These are phyloP conservation scores for Arctia plantaginis DNA, from an alignment of 2,888 invertebrate species.

Conservation along the genomic window DNA sequence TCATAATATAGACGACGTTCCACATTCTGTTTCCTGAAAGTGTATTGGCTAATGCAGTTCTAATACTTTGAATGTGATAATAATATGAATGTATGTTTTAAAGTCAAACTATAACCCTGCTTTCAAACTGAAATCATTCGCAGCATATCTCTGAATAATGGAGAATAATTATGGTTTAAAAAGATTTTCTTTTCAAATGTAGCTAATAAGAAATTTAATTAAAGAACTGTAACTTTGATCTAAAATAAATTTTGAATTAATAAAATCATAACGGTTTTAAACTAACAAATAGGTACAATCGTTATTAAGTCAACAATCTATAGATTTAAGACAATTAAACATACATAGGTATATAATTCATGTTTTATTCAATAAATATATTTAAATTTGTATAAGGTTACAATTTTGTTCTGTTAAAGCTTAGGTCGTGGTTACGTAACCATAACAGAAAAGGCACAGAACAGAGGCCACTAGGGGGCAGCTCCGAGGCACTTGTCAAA, in stretches of 20 bases:
- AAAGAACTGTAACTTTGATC: too few species aligned
- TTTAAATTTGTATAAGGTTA: not conserved
- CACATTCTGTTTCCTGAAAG: too few species aligned
- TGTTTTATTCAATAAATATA: not conserved
- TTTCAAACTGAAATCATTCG: too few species aligned
- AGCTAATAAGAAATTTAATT: too few species aligned
- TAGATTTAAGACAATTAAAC: not conserved
- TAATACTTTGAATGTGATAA: not conserved
- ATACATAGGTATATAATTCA: not conserved
- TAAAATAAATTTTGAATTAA: too few species aligned
- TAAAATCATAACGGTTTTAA: not conserved
- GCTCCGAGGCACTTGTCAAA: constrained; percentile 81
- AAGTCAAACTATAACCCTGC: too few species aligned
- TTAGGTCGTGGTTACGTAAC: constrained; percentile 65
- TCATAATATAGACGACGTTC: too few species aligned
- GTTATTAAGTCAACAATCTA: not conserved
- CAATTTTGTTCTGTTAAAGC: constrained; percentile 53
- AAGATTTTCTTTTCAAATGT: too few species aligned
- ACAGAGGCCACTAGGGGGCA: constrained; percentile 71
- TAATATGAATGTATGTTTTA: not conserved
- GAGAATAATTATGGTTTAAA: too few species aligned
- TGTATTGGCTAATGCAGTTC: not conserved
- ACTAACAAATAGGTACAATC: not conserved
- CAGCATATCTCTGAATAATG: too few species aligned
- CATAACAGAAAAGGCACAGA: constrained; percentile 75